Percentiles rank a stretch among this genome's conserved stretches.
phyloP scores from a whole-genome alignment of 2,888 invertebrate genomes.

The Blastobasis adustella region DNA sequence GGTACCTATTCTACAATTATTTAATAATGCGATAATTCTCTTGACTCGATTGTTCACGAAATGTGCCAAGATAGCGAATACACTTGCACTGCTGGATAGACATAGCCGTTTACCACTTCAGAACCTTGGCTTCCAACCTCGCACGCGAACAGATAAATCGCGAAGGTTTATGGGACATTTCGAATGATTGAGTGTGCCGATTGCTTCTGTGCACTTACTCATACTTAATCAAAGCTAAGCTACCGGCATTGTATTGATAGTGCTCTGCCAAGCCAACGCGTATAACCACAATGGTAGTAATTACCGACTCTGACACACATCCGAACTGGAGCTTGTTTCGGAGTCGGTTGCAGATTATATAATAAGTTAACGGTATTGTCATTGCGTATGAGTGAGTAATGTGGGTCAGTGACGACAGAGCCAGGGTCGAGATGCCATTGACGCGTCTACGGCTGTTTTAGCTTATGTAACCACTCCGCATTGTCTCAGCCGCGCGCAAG shows the following conservation, averaged over 20 bases:
- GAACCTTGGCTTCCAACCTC: slow-evolving; percentile 13
- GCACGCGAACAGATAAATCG: slow-evolving; percentile 13
- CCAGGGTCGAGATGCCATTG: slow-evolving; percentile 71
- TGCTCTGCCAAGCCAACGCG: no score
- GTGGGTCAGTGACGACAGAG: slow-evolving; percentile 69
- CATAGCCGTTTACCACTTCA: slow-evolving; percentile 4
- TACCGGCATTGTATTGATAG: no score
- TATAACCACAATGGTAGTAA: no score
- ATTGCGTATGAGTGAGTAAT: slow-evolving; percentile 56
- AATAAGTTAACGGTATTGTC: slow-evolving; percentile 58
- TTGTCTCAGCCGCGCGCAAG: slow-evolving; percentile 49
- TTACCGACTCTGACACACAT: neutral
- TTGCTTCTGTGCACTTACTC: neutral
- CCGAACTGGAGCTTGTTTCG: neutral
- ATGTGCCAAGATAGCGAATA: no score
- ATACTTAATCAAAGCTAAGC: no score
- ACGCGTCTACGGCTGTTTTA: slow-evolving; percentile 41
- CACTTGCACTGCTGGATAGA: no score
- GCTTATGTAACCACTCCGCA: slow-evolving; percentile 53
- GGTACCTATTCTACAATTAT: no score
- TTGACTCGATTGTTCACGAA: no score
- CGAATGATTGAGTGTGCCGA: slow-evolving; percentile 17
- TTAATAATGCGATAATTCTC: no score
- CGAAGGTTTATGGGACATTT: slow-evolving; percentile 17
- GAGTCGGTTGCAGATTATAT: slow-evolving; percentile 41